phyloP scores from a whole-genome alignment of 2,797 vertebrate genomes.

The Hyperoplus lanceolatus region DNA sequence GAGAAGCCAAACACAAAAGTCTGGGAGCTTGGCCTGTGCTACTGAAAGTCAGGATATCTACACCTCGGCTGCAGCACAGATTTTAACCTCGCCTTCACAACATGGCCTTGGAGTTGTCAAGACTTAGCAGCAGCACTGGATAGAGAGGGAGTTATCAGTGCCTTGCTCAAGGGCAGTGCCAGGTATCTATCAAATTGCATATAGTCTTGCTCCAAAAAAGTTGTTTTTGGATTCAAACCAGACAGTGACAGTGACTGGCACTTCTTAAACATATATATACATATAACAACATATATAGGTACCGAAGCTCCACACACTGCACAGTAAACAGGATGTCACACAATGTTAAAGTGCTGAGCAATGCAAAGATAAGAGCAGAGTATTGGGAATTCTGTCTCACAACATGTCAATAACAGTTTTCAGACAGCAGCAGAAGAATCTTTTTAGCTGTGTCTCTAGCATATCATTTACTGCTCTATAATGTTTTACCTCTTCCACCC shows the following conservation, averaged over 20 bases:
- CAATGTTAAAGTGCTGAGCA: constrained; percentile 1
- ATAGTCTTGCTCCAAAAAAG: neutral
- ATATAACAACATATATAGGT: neutral
- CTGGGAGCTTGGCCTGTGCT: neutral
- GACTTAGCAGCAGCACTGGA: neutral
- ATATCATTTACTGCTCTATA: neutral
- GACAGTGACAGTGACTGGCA: neutral
- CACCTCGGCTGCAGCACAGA: neutral
- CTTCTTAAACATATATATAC: neutral
- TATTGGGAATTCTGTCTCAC: neutral
- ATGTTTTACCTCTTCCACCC: neutral
- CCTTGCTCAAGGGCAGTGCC: neutral
- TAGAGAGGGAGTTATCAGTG: neutral
- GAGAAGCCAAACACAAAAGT: too few relatives aligned
- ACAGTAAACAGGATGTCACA: constrained; percentile 8
- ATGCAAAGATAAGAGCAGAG: neutral
- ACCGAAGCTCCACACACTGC: neutral
- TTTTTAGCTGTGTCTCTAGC: neutral
- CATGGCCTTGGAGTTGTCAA: neutral
- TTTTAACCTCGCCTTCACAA: neutral
- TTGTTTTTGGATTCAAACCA: neutral
- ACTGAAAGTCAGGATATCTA: neutral
- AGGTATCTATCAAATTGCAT: neutral
- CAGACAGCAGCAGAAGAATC: constrained; percentile 10
- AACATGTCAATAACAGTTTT: neutral